Base-by-base conservation (phyloP, 1,140 invertebrate genomes). In the Drosophila yakuba region DNA sequence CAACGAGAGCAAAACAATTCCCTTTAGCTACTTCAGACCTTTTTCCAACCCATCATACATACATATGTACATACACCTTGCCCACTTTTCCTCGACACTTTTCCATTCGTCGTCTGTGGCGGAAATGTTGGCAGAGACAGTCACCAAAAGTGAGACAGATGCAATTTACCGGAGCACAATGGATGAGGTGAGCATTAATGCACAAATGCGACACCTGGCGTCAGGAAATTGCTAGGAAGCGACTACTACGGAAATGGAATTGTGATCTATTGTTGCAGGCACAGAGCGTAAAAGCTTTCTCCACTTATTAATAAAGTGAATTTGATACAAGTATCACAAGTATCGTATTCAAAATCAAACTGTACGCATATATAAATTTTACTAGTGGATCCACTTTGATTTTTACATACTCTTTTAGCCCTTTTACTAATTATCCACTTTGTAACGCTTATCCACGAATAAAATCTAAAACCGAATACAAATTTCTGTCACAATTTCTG, bases 41-140 rank as follows among this genome's bases (percentile, higher is more conserved):
- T 52, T 20, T 17, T 32, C 50, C 15, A 8, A 32, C 32, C 32
- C 17, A 5, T n/a, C 50, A 35, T 36, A 17, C 17, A 17, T 17
- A 17, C 17, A 35, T 36, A 17, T 1, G 1, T 17, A 17, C 17
- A 17, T 17, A 20, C 50, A 52, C 32, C 17, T 52, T 20, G 32
- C 20, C 50, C 48, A 35, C 28, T 36, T 73, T 61, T 56, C 68
- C 74, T 67, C 32, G 32, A 7, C 32, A 52, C 35, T 52, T 52
- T 36, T 36, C 74, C 66, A 59, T 48, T 47, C 64, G 83, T 39
- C 14, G 38, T 89, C 83, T 88, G 80, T 45, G 44, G 32, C 84
- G 83, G 83, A 88, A 89, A 83, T 89, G 72, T 86, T 80, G 84
- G 54, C 64, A 36, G 61, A 39, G 44, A 50, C 43, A 28, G 20